These are phyloP conservation scores for Poecilobothrus nobilitatus DNA, from an alignment of 2,888 invertebrate genomes.

Conservation along the genomic window DNA sequence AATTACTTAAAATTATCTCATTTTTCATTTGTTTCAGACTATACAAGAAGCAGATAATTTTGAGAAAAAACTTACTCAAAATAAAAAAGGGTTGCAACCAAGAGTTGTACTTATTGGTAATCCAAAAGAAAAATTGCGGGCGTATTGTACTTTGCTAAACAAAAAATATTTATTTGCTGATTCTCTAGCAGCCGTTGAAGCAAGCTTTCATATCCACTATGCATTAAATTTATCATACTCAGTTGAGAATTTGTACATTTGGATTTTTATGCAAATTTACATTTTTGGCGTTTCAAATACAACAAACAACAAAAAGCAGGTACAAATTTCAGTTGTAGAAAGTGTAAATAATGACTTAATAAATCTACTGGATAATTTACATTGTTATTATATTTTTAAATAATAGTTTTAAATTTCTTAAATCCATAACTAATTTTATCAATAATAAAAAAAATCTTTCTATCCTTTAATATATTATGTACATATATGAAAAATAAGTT, in stretches of 20 bases:
- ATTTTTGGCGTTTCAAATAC: constrained; percentile 7
- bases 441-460: too few relatives aligned
- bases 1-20: background rate
- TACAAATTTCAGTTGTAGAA: background rate
- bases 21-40: background rate
- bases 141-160: background rate
- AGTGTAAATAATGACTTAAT: constrained; percentile 8
- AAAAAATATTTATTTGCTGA: constrained; percentile 11
- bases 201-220: constrained; percentile 4
- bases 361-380: too few relatives aligned
- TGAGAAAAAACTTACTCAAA: background rate
- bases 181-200: constrained; percentile 10
- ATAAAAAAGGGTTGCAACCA: background rate
- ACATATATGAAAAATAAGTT: too few relatives aligned
- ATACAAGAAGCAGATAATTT: too few relatives aligned
- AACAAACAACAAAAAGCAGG: background rate
- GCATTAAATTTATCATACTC: too few relatives aligned
- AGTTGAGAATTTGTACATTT: constrained; percentile 5
- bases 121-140: background rate
- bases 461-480: too few relatives aligned
- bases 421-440: too few relatives aligned
- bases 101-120: background rate
- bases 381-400: too few relatives aligned
- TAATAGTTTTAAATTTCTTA: too few relatives aligned
- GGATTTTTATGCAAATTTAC: constrained; percentile 13